A percentile compares a stretch with the other conserved stretches of the same genome.
Conservation (phyloP, 2,797 vertebrate genomes). For the Sebastes paucispinis region DNA sequence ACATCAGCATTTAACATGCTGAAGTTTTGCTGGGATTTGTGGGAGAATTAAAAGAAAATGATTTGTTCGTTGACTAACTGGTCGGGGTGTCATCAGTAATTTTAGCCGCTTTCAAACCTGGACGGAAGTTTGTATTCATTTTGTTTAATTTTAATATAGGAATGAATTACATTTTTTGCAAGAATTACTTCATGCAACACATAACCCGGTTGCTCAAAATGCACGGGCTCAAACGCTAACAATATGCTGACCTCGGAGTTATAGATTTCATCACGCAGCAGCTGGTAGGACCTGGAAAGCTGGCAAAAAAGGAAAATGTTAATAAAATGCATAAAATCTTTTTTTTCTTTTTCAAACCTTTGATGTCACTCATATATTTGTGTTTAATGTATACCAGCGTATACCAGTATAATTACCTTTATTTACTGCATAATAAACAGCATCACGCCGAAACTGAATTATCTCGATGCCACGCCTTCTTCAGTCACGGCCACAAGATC, state of each 20-base stretch:
- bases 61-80: neutral
- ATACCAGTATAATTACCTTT: too few relatives aligned
- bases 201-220: neutral
- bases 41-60: neutral
- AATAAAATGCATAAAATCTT: too few relatives aligned
- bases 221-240: neutral
- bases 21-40: neutral
- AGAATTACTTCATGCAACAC: neutral
- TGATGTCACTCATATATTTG: too few relatives aligned
- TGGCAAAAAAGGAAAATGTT: too few relatives aligned
- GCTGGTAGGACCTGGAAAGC: neutral
- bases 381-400: too few relatives aligned
- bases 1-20: neutral
- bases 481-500: too few relatives aligned
- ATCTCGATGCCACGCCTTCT: too few relatives aligned
- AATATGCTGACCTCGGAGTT: neutral
- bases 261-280: neutral
- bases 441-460: too few relatives aligned
- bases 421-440: too few relatives aligned
- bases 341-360: too few relatives aligned
- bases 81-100: rapidly evolving
- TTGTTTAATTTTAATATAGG: neutral
- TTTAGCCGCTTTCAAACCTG: neutral
- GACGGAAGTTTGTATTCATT: neutral
- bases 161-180: neutral